Evolutionary conservation across 2,888 invertebrate species (phyloP).

Genomic region (Leptarthrus brevirostris): DNA sequence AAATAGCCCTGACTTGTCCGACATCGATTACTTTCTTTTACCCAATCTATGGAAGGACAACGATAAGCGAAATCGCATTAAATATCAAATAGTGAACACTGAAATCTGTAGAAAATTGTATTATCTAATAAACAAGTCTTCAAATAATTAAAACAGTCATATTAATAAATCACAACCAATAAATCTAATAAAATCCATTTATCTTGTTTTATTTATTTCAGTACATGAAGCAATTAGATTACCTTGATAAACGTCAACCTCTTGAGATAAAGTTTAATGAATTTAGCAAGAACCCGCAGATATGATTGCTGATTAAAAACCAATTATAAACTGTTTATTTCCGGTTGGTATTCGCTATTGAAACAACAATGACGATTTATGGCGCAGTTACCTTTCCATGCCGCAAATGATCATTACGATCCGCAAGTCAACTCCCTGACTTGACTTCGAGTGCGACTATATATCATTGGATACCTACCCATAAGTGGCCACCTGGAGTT

Average conservation of each 20-base stretch:
- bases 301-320: constrained; percentile 23
- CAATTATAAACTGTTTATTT: constrained; percentile 35
- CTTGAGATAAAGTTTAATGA: not conserved
- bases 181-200: too few relatives aligned
- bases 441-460: not conserved
- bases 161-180: too few relatives aligned
- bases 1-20: too few relatives aligned
- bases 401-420: constrained; percentile 15
- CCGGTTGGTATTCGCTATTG: not conserved
- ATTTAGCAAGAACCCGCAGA: not conserved
- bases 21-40: too few relatives aligned
- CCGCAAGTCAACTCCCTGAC: constrained; percentile 5
- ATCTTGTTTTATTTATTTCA: too few relatives aligned
- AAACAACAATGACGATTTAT: constrained; percentile 29
- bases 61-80: too few relatives aligned
- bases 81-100: too few relatives aligned
- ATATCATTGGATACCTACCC: not conserved
- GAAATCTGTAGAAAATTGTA: too few relatives aligned
- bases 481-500: constrained; percentile 41
- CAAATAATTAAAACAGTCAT: too few relatives aligned
- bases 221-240: not conserved
- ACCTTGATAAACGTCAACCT: not conserved
- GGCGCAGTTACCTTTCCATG: constrained; percentile 13
- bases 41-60: too few relatives aligned
- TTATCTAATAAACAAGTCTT: too few relatives aligned